Evolutionary conservation across 2,113 vertebrate genomes (phyloP).

Genomic region (Pteruthius melanotis): DNA sequence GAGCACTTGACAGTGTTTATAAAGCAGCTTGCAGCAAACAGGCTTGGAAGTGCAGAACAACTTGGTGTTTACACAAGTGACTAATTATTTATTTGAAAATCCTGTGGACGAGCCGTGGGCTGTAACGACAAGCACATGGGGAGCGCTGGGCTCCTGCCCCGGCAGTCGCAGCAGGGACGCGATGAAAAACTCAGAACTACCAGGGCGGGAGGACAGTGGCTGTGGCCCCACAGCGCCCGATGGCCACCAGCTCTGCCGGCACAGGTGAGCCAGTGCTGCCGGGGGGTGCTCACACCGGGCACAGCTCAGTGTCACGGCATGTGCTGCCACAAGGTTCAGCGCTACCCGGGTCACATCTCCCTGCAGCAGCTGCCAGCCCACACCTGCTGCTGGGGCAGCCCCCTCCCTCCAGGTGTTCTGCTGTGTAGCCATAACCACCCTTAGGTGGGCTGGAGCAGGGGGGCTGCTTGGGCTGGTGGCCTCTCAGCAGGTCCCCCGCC

Average conservation of each 20-base stretch:
- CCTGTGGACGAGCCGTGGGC: background rate
- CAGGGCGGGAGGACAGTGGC: rapidly evolving
- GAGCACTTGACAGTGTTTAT: slow-evolving; percentile 68
- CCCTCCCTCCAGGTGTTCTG: background rate
- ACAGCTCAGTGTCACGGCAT: rapidly evolving
- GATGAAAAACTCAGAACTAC: background rate
- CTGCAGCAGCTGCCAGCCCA: background rate
- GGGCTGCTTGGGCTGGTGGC: rapidly evolving
- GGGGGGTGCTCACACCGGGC: rapidly evolving
- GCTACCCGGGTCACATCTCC: rapidly evolving
- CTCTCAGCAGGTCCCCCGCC: background rate
- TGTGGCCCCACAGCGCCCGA: rapidly evolving
- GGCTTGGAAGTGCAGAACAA: slow-evolving; percentile 34
- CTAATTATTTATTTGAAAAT: slow-evolving; percentile 64
- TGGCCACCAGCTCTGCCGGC: rapidly evolving
- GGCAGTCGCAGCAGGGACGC: background rate
- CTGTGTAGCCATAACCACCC: background rate
- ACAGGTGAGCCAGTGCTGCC: background rate
- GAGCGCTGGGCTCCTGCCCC: background rate
- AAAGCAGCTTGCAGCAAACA: slow-evolving; percentile 42
- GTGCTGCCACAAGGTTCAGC: rapidly evolving
- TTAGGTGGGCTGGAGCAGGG: background rate
- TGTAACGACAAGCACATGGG: slow-evolving; percentile 50
- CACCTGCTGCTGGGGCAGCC: background rate
- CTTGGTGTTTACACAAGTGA: slow-evolving; percentile 46